Evolutionary conservation across 2,888 invertebrate species (phyloP), one percentile per base, ranked within the genome.

Genomic region (Pristionchus japonicus): DNA sequence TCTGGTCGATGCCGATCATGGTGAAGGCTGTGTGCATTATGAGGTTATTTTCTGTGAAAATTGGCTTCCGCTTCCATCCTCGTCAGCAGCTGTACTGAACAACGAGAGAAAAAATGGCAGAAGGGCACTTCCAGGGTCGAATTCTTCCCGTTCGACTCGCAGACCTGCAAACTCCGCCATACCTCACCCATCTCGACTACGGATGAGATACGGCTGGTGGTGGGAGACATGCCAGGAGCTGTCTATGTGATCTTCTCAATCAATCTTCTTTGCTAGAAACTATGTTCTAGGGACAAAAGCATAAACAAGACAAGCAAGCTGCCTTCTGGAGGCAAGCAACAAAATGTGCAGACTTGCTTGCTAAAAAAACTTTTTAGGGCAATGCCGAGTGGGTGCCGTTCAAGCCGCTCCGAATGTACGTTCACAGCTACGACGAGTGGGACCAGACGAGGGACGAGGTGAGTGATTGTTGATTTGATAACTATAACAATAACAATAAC

Each of bases 361-460:
- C n/a, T n/a, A n/a, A 43, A 43, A 43, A 43, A 43, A 43, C 64
- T 3, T 57, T n/a, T 57, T 20, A 70, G 70, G 70, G 70, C 37
- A 70, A 70, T 37, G 70, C 70, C 37, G 70, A 70, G 20, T 70
- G 70, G 70, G 70, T 70, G 37, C 70, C 70, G 37, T 70, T 70
- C 70, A 70, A 70, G 70, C 70, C 70, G 17, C 70, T 70, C 20
- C 31, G 70, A n/a, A 70, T 70, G 70, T 23, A 70, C 31, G 70
- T 70, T 3, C 34, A 37, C 27, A 70, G 70, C 70, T 70, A 70
- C 70, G 70, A 70, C 1, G 70, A 70, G 70, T 70, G 37, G 70
- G 70, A 34, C 31, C 20, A 70, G 37, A 31, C 31, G 70, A 34
- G 70, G 37, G 70, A 70, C 7, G 70, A 70, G 70, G 70, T 70